These are phyloP conservation scores for Tenthredo notha DNA, from an alignment of 2,888 invertebrate genomes.

Conservation along the genomic window DNA sequence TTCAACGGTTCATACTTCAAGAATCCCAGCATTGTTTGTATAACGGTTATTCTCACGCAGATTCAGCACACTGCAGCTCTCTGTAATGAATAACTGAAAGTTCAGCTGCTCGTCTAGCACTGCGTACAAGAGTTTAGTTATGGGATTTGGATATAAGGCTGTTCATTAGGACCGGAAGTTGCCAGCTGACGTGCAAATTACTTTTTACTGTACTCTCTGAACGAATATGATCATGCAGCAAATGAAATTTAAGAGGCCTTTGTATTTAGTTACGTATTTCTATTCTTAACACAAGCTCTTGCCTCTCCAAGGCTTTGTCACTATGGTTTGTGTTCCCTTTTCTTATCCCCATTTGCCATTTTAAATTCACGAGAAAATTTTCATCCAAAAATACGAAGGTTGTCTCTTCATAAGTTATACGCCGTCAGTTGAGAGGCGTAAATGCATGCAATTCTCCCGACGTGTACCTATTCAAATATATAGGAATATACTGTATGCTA, in stretches of 20 bases:
- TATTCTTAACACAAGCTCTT: constrained; percentile 9
- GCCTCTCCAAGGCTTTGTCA: background rate
- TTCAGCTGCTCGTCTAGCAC: constrained; percentile 20
- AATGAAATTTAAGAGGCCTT: background rate
- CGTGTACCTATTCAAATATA: background rate
- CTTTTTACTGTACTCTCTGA: background rate
- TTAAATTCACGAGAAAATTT: constrained; percentile 6
- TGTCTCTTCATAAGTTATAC: background rate
- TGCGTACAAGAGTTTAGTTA: background rate
- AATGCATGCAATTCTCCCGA: background rate
- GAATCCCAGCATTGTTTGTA: constrained; percentile 1
- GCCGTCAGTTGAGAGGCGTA: background rate
- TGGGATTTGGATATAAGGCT: background rate
- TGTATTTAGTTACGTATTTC: constrained; percentile 15
- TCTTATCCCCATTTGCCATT: background rate
- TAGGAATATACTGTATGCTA: constrained; percentile 33
- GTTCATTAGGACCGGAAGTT: constrained; percentile 49
- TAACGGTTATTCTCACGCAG: constrained; percentile 32
- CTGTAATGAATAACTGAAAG: constrained; percentile 37
- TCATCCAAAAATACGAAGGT: background rate
- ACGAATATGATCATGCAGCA: background rate
- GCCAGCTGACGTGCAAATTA: constrained; percentile 46
- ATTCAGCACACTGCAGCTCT: background rate
- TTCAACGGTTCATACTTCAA: background rate
- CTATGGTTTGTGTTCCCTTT: background rate